Percentiles rank a stretch among this genome's conserved stretches.
phyloP scores from a whole-genome alignment of 2,113 vertebrate species.

The Polyodon spathula region DNA sequence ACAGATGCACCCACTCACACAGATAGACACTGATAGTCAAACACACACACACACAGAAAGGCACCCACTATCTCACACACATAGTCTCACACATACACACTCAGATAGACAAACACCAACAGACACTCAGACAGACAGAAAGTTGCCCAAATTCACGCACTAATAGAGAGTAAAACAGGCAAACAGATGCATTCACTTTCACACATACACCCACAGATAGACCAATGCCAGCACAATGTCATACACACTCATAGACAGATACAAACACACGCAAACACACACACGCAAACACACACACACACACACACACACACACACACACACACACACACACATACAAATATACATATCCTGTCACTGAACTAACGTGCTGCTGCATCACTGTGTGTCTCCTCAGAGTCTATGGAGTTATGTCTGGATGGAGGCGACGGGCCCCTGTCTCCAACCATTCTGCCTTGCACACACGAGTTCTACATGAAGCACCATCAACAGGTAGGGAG shows the following conservation, averaged over 20 bases:
- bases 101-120: constrained; percentile 16
- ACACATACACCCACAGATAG: too few species aligned
- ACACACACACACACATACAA: too few species aligned
- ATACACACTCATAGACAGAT: too few species aligned
- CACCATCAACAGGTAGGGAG: constrained; percentile 70
- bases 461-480: constrained; percentile 69
- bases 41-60: constrained; percentile 28
- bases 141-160: too few species aligned
- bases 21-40: constrained; percentile 21
- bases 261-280: too few species aligned
- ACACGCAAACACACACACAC: too few species aligned
- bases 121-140: constrained; percentile 7
- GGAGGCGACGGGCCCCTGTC: constrained; percentile 67
- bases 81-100: constrained; percentile 28
- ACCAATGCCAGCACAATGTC: too few species aligned
- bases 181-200: too few species aligned
- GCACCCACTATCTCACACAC: neutral
- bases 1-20: too few species aligned
- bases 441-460: constrained; percentile 64
- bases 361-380: neutral
- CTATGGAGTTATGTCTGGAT: constrained; percentile 69
- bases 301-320: too few species aligned
- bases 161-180: too few species aligned
- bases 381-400: constrained; percentile 43
- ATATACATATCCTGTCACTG: neutral